Evolutionary conservation across 30 jellyfish, hydroid and myxozoan species (phyloP).

Genomic region (Nemopilema nomurai): DNA sequence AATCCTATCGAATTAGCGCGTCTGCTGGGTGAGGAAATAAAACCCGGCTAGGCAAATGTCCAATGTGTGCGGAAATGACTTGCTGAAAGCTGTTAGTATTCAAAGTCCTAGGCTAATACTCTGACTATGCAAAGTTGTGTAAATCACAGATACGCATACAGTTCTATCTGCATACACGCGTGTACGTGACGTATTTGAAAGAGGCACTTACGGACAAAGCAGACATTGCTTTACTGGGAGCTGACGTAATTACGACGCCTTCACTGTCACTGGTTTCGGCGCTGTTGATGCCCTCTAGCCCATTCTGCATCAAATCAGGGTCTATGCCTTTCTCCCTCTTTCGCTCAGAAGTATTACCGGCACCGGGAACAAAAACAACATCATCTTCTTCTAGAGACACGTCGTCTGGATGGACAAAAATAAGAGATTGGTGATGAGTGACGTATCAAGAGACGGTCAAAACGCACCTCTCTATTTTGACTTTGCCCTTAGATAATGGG

Average conservation of each 20-base stretch:
- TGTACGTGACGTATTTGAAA: background rate
- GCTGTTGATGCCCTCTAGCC: slow-evolving; percentile 23
- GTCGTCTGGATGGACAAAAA: slow-evolving; percentile 14
- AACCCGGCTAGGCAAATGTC: no score
- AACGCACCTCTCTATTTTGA: no score
- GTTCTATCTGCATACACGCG: background rate
- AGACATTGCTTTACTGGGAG: slow-evolving; percentile 13
- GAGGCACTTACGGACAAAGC: slow-evolving; percentile 22
- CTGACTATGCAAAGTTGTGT: background rate
- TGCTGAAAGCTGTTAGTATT: no score
- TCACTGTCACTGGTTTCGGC: slow-evolving; percentile 67
- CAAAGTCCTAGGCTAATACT: no score
- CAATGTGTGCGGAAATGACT: no score
- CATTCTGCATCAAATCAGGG: background rate
- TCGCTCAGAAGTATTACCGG: slow-evolving; percentile 4
- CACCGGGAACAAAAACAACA: slow-evolving; percentile 46
- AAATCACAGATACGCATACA: background rate
- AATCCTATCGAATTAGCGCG: no score
- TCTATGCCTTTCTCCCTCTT: slow-evolving; percentile 12
- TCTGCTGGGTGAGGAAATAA: no score
- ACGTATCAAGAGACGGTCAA: no score
- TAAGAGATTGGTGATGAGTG: no score
- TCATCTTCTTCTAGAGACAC: slow-evolving; percentile 35
- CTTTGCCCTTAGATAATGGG: no score
- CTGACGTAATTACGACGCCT: slow-evolving; percentile 58